phyloP scores from a whole-genome alignment of 2,888 invertebrate species.

The Xylota sylvarum region DNA sequence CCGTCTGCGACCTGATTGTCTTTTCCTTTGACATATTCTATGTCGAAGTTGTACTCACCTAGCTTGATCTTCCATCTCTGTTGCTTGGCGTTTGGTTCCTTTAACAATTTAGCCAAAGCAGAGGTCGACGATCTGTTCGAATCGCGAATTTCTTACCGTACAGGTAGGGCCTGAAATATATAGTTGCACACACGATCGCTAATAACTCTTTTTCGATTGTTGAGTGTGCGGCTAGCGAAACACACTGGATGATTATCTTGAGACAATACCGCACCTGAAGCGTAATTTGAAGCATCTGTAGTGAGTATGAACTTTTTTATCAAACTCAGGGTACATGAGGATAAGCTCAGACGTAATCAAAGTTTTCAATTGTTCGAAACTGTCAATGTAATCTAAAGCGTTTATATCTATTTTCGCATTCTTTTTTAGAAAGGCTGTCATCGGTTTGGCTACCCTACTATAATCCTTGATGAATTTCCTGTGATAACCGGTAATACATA shows the following conservation, averaged over 20 bases:
- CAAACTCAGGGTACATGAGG: neutral
- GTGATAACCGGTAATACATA: slow-evolving; percentile 3
- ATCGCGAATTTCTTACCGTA: too few relatives aligned
- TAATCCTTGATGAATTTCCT: neutral
- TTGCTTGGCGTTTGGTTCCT: neutral
- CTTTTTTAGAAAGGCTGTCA: too few relatives aligned
- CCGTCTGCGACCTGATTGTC: too few relatives aligned
- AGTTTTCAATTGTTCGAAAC: slow-evolving; percentile 44
- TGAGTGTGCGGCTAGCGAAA: neutral
- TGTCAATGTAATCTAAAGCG: slow-evolving; percentile 3
- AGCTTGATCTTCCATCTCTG: too few relatives aligned
- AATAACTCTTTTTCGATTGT: slow-evolving; percentile 52
- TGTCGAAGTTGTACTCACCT: too few relatives aligned
- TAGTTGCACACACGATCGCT: neutral
- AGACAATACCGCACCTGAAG: neutral
- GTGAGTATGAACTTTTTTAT: neutral
- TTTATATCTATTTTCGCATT: neutral
- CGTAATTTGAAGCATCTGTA: neutral
- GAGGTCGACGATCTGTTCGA: too few relatives aligned
- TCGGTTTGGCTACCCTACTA: too few relatives aligned
- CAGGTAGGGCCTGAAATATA: too few relatives aligned
- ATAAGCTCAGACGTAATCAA: too few relatives aligned
- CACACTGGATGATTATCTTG: slow-evolving; percentile 9
- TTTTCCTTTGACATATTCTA: too few relatives aligned
- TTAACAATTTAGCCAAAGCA: neutral